These are phyloP conservation scores for Sminthurinus aureus DNA, from an alignment of 2,888 invertebrate genomes.

Conservation along the genomic window DNA sequence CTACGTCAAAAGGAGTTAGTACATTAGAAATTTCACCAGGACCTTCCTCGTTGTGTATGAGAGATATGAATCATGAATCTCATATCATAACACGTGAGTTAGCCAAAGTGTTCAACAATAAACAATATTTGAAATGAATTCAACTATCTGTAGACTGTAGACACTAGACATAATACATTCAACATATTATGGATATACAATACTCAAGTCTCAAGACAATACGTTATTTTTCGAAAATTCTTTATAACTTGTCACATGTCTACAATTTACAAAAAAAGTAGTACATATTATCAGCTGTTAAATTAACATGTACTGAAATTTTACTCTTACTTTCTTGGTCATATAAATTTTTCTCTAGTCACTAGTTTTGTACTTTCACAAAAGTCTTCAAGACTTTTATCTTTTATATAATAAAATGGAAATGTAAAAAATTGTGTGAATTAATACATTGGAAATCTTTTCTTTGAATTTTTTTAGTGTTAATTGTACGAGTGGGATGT, in stretches of 20 bases:
- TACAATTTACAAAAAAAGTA: background rate
- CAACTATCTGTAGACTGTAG: background rate
- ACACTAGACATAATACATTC: background rate
- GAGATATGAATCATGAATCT: background rate
- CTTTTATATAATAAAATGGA: background rate
- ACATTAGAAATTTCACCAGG: conserved; percentile 17
- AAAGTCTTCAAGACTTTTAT: no score
- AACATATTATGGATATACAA: background rate
- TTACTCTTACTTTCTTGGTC: background rate
- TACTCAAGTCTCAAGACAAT: no score
- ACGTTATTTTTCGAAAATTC: no score
- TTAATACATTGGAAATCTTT: background rate
- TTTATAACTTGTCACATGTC: no score
- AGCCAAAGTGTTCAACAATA: background rate
- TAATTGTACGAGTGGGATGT: conserved; percentile 58
- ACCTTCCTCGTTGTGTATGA: conserved; percentile 16
- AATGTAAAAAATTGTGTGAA: background rate
- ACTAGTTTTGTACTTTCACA: no score
- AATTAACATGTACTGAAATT: background rate
- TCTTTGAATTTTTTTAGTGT: conserved; percentile 46
- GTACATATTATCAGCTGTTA: background rate
- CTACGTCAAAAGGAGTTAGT: background rate
- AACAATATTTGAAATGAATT: background rate
- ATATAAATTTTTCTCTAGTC: background rate
- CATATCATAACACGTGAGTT: no score